These are phyloP conservation scores for Parotocinclus haroldoi DNA, from an alignment of 2,797 vertebrate species.

Conservation along the genomic window DNA sequence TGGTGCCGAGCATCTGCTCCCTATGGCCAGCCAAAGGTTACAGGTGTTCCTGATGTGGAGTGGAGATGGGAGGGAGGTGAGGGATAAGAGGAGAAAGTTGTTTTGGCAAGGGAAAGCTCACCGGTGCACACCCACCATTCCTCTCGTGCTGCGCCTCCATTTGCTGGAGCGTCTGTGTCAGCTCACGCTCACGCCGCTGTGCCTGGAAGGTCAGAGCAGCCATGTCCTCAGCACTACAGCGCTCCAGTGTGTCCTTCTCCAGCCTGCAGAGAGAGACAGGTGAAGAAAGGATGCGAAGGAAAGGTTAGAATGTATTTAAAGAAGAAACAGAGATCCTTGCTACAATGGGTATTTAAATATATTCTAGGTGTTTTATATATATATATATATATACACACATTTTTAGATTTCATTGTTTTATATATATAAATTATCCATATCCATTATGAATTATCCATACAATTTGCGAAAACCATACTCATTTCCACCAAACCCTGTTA, in stretches of 20 bases:
- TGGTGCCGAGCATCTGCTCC: conserved; percentile 87
- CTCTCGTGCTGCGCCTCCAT: conserved; percentile 84
- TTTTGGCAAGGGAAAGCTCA: conserved; percentile 63
- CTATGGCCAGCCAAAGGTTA: conserved; percentile 91
- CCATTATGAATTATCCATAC: no score
- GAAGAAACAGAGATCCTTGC: background rate
- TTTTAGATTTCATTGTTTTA: no score
- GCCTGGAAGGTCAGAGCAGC: conserved; percentile 77
- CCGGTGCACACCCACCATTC: conserved; percentile 84
- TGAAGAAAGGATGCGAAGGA: conserved; percentile 17
- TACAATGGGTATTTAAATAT: no score
- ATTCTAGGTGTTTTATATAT: no score
- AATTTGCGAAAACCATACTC: background rate
- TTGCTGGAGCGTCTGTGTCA: conserved; percentile 84
- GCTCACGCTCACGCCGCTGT: conserved; percentile 81
- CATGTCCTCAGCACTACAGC: conserved; percentile 75
- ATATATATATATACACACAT: no score
- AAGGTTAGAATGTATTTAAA: background rate
- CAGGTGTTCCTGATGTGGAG: conserved; percentile 86
- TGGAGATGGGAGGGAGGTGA: conserved; percentile 68
- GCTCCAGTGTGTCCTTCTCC: conserved; percentile 81
- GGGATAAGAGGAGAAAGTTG: conserved; percentile 34
- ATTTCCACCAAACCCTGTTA: conserved; percentile 19
- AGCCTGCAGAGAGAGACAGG: conserved; percentile 66
- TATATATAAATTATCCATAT: no score